A percentile compares a stretch with the other conserved stretches of the same genome.
These are phyloP conservation scores for Tridacna gigas DNA, from an alignment of 2,888 invertebrate genomes.

Conservation along the genomic window DNA sequence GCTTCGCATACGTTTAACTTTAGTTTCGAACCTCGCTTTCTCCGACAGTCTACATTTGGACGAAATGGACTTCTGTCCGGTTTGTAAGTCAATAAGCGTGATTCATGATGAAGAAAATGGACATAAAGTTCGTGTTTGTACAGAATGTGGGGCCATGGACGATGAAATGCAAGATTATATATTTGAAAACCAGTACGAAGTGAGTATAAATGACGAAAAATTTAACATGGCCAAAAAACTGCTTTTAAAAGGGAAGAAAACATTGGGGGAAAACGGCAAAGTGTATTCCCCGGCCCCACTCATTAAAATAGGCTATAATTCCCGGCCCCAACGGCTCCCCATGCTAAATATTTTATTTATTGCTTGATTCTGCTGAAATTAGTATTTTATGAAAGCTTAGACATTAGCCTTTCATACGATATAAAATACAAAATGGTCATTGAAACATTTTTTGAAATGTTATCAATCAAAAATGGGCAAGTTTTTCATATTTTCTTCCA, in stretches of 20 bases:
- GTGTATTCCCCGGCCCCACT: too few species aligned
- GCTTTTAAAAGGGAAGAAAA: neutral
- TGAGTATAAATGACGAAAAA: conserved; percentile 1
- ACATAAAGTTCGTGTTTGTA: conserved; percentile 43
- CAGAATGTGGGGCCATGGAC: conserved; percentile 48
- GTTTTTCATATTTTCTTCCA: too few species aligned
- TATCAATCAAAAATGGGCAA: too few species aligned
- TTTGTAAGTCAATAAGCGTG: conserved; percentile 36
- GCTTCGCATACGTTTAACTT: conserved; percentile 10
- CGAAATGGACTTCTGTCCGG: conserved; percentile 11
- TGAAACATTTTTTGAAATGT: too few species aligned
- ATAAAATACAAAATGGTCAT: too few species aligned
- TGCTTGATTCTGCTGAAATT: too few species aligned
- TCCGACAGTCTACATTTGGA: neutral
- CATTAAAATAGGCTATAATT: too few species aligned
- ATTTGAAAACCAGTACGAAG: conserved; percentile 27
- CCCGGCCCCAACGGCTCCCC: too few species aligned
- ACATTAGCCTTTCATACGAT: too few species aligned
- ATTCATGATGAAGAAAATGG: conserved; percentile 50
- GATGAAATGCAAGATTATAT: conserved; percentile 34
- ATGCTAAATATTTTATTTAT: too few species aligned
- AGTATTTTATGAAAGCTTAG: too few species aligned
- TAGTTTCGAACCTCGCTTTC: neutral
- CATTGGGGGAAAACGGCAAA: neutral
- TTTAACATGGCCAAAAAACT: too few species aligned